Conservation (phyloP, 92 coral and sea anemone genomes). For the Phenganax stokvisi region DNA sequence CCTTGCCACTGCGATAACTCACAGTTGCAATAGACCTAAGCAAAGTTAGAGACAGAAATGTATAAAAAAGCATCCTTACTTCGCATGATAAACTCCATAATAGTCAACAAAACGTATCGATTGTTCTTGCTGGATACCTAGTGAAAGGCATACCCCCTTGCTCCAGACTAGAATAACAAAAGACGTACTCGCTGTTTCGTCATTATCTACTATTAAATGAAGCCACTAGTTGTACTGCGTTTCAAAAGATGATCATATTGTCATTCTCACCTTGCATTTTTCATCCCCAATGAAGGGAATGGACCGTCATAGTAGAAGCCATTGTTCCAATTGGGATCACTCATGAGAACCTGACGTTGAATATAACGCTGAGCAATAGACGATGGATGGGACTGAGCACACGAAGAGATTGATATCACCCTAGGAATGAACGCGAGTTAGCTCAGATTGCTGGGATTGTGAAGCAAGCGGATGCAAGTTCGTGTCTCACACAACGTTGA, state of each 20-base stretch:
- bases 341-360: conserved; percentile 88
- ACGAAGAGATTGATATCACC: conserved; percentile 81
- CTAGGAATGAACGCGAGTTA: conserved; percentile 20
- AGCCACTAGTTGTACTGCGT: no score
- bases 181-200: background rate
- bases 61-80: background rate
- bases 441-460: no score
- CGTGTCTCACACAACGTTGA: background rate
- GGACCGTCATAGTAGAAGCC: conserved; percentile 79
- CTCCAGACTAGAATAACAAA: background rate
- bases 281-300: conserved; percentile 89
- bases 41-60: background rate
- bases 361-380: conserved; percentile 90
- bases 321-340: conserved; percentile 90
- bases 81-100: no score
- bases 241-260: background rate
- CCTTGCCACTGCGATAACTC: conserved; percentile 89
- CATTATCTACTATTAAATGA: background rate
- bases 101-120: no score
- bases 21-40: conserved; percentile 76
- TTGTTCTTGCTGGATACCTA: no score
- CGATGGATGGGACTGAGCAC: conserved; percentile 93
- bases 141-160: no score
- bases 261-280: conserved; percentile 69
- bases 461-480: background rate